These are phyloP conservation scores for Hyperopisus bebe DNA, from an alignment of 2,113 vertebrate genomes.

Conservation along the genomic window DNA sequence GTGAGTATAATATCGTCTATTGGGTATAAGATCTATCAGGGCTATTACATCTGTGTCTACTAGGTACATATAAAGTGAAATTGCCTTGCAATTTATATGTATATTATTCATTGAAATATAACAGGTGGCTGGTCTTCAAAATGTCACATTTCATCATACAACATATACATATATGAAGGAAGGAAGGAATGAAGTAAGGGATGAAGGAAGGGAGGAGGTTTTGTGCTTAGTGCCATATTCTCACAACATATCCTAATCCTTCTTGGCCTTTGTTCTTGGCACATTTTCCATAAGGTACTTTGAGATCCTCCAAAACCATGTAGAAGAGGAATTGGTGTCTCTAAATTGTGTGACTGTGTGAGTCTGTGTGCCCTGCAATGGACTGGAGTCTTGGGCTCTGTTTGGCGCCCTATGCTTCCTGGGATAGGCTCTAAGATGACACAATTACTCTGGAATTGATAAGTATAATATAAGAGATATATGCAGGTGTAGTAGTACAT, in stretches of 20 bases:
- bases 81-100: not conserved
- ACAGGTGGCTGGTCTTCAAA: not conserved
- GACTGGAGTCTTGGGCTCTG: not conserved
- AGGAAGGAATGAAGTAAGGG: not conserved
- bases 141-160: not conserved
- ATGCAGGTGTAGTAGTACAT: not conserved
- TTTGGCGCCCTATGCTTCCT: not conserved
- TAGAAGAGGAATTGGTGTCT: not conserved
- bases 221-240: not conserved
- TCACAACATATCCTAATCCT: not conserved
- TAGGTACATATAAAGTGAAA: not conserved
- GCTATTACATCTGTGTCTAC: not conserved
- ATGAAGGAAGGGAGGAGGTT: not conserved
- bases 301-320: not conserved
- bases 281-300: not conserved
- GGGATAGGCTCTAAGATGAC: not conserved
- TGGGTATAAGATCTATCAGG: not conserved
- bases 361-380: not conserved
- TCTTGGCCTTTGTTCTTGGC: not conserved
- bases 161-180: not conserved
- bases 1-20: slow-evolving; percentile 10
- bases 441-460: not conserved
- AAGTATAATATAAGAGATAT: not conserved
- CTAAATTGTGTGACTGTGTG: not conserved
- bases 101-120: slow-evolving; percentile 7